Evolutionary conservation across 2,888 invertebrate genomes (phyloP).

Genomic region (Standfussiana lucernea): DNA sequence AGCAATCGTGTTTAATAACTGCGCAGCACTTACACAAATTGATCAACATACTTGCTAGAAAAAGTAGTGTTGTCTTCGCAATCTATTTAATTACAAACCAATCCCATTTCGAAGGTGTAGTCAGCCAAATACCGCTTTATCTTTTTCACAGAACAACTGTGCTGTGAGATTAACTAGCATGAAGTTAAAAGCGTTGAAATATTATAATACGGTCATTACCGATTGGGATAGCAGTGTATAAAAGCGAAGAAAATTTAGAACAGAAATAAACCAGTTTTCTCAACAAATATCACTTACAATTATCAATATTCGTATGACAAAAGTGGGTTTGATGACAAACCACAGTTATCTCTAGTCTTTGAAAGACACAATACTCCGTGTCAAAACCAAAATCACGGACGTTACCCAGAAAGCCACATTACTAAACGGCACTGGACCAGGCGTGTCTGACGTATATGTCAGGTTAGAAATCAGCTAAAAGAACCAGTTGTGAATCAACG

Average conservation of each 20-base stretch:
- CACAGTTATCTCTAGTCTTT: too few relatives aligned
- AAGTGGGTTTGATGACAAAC: too few relatives aligned
- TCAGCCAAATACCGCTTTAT: neutral
- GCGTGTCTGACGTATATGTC: too few relatives aligned
- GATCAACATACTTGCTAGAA: constrained; percentile 8
- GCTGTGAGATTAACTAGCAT: neutral
- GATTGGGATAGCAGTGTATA: neutral
- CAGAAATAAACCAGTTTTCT: neutral
- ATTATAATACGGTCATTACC: too few relatives aligned
- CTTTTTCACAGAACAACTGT: neutral
- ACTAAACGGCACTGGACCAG: too few relatives aligned
- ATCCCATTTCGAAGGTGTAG: constrained; percentile 10
- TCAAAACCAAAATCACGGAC: too few relatives aligned
- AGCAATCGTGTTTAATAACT: constrained; percentile 6
- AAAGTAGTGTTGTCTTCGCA: constrained; percentile 28
- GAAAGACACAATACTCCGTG: too few relatives aligned
- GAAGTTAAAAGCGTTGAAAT: neutral
- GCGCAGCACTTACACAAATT: constrained; percentile 30
- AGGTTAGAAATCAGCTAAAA: too few relatives aligned
- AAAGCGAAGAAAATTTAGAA: neutral
- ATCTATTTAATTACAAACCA: constrained; percentile 37
- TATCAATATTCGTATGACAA: too few relatives aligned
- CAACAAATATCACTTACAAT: too few relatives aligned
- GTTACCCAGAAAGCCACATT: too few relatives aligned
- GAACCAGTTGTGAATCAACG: too few relatives aligned